Percentiles rank a stretch among this genome's conserved stretches.
Evolutionary conservation across 1,140 invertebrate genomes (phyloP).

Genomic region (Drosophila mauritiana): DNA sequence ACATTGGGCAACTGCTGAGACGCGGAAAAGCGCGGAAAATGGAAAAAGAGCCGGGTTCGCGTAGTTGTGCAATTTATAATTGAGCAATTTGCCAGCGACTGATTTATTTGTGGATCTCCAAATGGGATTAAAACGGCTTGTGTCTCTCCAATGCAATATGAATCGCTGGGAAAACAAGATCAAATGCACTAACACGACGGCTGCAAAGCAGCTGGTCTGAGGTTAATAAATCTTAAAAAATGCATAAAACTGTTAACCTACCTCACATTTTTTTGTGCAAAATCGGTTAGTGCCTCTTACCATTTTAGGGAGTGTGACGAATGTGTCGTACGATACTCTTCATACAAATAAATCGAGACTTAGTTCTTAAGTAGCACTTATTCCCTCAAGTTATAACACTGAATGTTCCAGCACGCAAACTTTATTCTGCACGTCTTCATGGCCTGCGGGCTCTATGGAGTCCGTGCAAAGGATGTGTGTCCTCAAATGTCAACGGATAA

Average conservation of each 20-base stretch:
- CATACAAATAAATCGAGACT: not conserved
- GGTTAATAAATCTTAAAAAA: too few relatives aligned
- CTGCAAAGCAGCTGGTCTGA: too few relatives aligned
- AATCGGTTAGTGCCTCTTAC: not conserved
- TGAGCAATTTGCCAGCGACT: conserved; percentile 76
- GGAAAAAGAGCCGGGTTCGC: not conserved
- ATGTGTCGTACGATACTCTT: not conserved
- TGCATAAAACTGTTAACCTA: too few relatives aligned
- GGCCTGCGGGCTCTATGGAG: not conserved
- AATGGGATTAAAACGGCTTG: conserved; percentile 35
- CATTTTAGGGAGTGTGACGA: not conserved
- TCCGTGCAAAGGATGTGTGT: not conserved
- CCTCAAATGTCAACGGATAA: not conserved
- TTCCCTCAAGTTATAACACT: not conserved
- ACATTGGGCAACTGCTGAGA: conserved; percentile 54
- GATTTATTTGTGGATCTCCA: conserved; percentile 61
- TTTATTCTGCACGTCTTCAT: not conserved
- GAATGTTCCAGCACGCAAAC: not conserved
- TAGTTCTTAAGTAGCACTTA: not conserved
- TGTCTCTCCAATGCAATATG: conserved; percentile 1
- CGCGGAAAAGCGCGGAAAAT: conserved; percentile 29
- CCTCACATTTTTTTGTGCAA: not conserved
- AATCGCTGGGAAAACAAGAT: conserved; percentile 9
- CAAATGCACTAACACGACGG: not conserved
- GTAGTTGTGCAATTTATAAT: conserved; percentile 72